Conservation (phyloP, 2,113 vertebrate genomes). For the Bambusicola thoracicus region DNA sequence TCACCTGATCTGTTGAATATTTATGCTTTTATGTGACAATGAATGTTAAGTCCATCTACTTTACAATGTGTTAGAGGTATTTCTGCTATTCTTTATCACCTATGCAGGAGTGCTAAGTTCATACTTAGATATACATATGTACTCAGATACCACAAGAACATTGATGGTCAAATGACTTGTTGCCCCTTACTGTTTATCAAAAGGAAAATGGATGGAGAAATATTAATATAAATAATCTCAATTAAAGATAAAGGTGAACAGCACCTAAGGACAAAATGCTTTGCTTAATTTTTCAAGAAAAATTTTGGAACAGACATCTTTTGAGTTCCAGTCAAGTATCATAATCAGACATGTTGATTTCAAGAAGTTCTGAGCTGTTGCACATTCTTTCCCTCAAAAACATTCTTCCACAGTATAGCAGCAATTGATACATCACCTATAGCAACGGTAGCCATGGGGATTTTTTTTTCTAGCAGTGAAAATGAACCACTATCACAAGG, state of each 20-base stretch:
- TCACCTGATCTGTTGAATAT: background rate
- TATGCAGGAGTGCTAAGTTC: background rate
- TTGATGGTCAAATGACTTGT: background rate
- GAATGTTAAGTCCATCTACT: background rate
- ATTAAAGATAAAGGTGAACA: background rate
- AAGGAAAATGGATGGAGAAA: background rate
- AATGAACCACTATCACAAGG: background rate
- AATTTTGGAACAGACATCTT: background rate
- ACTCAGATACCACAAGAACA: background rate
- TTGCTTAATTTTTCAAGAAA: background rate
- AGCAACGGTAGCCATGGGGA: slow-evolving; percentile 66
- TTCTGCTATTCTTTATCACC: background rate
- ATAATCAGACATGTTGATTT: background rate
- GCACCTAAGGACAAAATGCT: background rate
- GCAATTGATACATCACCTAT: slow-evolving; percentile 40
- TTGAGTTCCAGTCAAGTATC: background rate
- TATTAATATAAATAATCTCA: background rate
- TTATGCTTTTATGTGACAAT: background rate
- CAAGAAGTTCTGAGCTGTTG: background rate
- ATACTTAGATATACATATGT: too few species aligned
- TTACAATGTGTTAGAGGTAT: background rate
- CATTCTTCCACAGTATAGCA: slow-evolving; percentile 9
- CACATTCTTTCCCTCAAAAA: background rate
- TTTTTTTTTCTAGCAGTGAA: slow-evolving; percentile 7
- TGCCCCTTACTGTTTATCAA: background rate